Conservation (phyloP, 2,113 vertebrate genomes). For the Odobenus rosmarus region DNA sequence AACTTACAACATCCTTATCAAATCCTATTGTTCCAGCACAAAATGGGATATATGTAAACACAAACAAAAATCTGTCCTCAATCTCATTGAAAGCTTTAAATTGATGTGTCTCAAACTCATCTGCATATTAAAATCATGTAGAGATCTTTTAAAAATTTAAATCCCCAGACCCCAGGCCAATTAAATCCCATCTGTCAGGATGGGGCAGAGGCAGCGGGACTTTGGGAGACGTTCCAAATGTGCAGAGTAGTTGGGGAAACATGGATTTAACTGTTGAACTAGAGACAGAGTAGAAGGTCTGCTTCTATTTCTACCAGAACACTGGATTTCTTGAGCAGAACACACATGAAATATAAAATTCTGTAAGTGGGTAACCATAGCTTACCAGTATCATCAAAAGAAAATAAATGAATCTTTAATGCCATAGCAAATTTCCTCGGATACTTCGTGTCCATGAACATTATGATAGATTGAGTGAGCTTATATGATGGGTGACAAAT, state of each 20-base stretch:
- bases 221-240: not conserved
- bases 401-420: not conserved
- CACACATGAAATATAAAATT: not conserved
- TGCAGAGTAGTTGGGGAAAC: not conserved
- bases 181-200: not conserved
- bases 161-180: not conserved
- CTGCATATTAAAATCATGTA: not conserved
- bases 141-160: not conserved
- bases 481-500: not conserved
- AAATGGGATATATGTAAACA: not conserved
- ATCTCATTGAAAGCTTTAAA: not conserved
- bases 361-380: not conserved
- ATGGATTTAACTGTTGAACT: not conserved
- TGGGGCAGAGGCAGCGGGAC: accelerated
- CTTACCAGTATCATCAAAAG: not conserved
- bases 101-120: not conserved
- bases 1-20: not conserved
- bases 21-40: not conserved
- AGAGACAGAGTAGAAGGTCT: not conserved
- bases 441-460: not conserved
- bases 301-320: not conserved
- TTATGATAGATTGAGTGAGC: not conserved
- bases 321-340: not conserved
- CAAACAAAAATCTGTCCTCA: not conserved
- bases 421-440: not conserved